phyloP scores from a whole-genome alignment of 2,888 invertebrate species.

The Leptopilina syphax region DNA sequence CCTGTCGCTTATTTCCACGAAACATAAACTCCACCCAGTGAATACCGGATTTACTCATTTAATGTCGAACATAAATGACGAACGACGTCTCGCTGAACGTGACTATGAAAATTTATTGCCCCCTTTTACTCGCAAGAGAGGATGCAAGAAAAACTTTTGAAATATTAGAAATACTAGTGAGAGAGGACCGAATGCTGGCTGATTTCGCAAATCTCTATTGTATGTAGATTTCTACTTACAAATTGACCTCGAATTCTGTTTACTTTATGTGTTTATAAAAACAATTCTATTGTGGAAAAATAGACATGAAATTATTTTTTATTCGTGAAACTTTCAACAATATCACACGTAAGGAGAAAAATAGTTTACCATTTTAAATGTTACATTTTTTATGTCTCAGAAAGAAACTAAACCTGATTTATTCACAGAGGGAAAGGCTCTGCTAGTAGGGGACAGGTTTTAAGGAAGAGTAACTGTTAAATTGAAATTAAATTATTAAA shows the following conservation, averaged over 20 bases:
- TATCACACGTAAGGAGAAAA: no score
- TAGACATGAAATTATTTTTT: neutral
- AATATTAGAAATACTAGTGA: neutral
- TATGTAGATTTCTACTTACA: slow-evolving; percentile 11
- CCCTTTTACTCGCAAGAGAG: neutral
- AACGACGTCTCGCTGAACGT: slow-evolving; percentile 18
- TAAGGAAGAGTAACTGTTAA: no score
- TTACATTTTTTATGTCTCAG: no score
- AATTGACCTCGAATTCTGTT: slow-evolving; percentile 15
- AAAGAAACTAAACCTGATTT: no score
- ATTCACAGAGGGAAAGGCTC: no score
- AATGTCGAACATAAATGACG: slow-evolving; percentile 26
- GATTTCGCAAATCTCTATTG: neutral
- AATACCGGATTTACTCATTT: slow-evolving; percentile 25
- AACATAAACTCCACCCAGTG: slow-evolving; percentile 39
- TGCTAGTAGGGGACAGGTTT: no score
- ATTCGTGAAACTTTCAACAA: neutral
- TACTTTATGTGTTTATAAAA: neutral
- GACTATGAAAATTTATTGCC: slow-evolving; percentile 27
- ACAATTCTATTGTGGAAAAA: no score
- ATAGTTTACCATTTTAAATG: no score
- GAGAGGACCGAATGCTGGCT: slow-evolving; percentile 8
- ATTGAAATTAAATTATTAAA: no score
- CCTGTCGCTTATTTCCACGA: slow-evolving; percentile 29
- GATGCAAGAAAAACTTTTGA: slow-evolving; percentile 12